These are phyloP conservation scores for Pseudomugil gertrudae DNA, from an alignment of 2,797 vertebrate species.

Conservation along the genomic window DNA sequence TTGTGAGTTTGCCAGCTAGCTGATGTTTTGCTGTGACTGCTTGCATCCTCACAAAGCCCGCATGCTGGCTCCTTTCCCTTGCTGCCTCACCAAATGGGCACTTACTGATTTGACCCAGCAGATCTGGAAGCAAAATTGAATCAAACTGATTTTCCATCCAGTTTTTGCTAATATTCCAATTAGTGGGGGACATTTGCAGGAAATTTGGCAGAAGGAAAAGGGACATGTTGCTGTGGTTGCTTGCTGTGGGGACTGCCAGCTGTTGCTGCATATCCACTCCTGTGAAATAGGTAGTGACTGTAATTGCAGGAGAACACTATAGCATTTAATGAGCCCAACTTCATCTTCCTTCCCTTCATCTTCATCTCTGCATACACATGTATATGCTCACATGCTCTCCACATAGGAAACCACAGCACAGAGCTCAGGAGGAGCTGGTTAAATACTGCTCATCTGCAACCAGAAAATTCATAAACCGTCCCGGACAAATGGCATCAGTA, in stretches of 20 bases:
- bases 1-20: slow-evolving; percentile 84
- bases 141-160: slow-evolving; percentile 55
- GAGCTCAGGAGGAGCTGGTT: slow-evolving; percentile 47
- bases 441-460: slow-evolving; percentile 58
- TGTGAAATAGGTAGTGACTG: slow-evolving; percentile 69
- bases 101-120: slow-evolving; percentile 41
- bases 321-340: slow-evolving; percentile 78
- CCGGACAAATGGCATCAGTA: slow-evolving; percentile 37
- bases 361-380: slow-evolving; percentile 61
- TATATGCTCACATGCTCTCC: slow-evolving; percentile 65
- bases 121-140: slow-evolving; percentile 48
- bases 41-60: slow-evolving; percentile 53
- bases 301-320: slow-evolving; percentile 71
- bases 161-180: slow-evolving; percentile 46
- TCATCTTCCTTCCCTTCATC: slow-evolving; percentile 61
- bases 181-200: slow-evolving; percentile 38
- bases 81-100: slow-evolving; percentile 20
- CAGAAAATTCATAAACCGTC: slow-evolving; percentile 44
- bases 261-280: slow-evolving; percentile 63
- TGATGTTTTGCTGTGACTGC: slow-evolving; percentile 70
- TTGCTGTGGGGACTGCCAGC: slow-evolving; percentile 58
- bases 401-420: slow-evolving; percentile 57
- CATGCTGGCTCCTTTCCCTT: slow-evolving; percentile 37
- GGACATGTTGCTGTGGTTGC: slow-evolving; percentile 43
- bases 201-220: slow-evolving; percentile 36